A percentile compares a stretch with the other conserved stretches of the same genome.
Conservation (phyloP, 1,140 invertebrate species). For the Argopecten irradians region DNA sequence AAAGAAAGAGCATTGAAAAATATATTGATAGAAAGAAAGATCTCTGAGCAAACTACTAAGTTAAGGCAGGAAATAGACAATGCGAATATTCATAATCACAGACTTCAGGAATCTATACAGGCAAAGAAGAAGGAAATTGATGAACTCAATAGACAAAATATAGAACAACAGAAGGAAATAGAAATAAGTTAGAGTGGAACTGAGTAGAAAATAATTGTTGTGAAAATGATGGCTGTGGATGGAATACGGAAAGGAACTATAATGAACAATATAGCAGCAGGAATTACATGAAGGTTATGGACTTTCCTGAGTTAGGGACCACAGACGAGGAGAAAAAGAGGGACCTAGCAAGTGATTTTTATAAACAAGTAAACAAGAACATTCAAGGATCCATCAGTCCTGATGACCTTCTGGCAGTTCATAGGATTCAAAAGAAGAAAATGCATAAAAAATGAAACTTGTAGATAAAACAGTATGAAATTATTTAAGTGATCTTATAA, state of each 20-base stretch:
- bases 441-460: too few species aligned
- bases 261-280: not conserved
- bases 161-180: not conserved
- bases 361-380: not conserved
- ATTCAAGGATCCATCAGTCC: not conserved
- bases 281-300: not conserved
- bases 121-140: not conserved
- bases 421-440: too few species aligned
- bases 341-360: not conserved
- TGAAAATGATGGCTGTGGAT: not conserved
- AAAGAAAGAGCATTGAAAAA: not conserved
- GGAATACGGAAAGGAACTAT: not conserved
- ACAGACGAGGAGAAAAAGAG: not conserved
- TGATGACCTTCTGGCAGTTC: not conserved
- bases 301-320: not conserved
- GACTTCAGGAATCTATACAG: not conserved
- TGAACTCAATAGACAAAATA: not conserved
- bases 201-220: not conserved
- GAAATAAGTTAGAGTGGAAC: not conserved
- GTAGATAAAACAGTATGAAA: too few species aligned
- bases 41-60: not conserved
- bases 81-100: not conserved
- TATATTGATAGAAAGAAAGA: not conserved
- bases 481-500: too few species aligned
- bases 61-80: not conserved